Base-by-base conservation (phyloP, 2,888 invertebrate species). In the Atrina japonica region DNA sequence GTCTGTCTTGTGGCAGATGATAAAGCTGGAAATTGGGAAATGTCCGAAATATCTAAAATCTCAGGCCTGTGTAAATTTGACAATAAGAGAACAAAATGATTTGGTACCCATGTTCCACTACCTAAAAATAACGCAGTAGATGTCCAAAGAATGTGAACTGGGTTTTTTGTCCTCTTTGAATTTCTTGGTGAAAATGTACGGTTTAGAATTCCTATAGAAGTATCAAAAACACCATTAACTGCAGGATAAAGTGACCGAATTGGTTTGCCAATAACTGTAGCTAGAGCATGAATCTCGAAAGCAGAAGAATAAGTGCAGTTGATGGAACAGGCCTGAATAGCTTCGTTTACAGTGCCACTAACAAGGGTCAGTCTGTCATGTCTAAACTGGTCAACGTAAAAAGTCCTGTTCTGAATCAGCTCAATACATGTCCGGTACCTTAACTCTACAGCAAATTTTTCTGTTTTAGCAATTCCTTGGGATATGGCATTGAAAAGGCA, bases 31-130 rank as follows among this genome's bases (percentile, higher is more conserved):
- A 63, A 63, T 35, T 63, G 35, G 21, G 50, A 6, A 5, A n/a
- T 25, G 29, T 63, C 50, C n/a, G 49, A 49, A 47, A 61, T 61
- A 21, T 61, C 45, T 9, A 59, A 25, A 45, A 59, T 29, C 9
- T 21, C n/a, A 3, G 14, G 2, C n/a, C 25, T 27, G 23, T 3
- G 14, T 14, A 45, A 21, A 14, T 59, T 18, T 63, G 49, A 21
- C 1, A 63, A n/a, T 21, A 63, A 18, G 9, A 63, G 23, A 18
- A 63, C 61, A 23, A 63, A 64, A 53, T 64, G 53, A 43, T 64
- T 52, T 49, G 53, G 56, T 7, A 40, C 35, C 56, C 56, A 56
- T 21, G 23, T 56, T 11, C 56, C 41, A n/a, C 16, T 56, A 25
- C 64, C 64, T 30, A 27, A 35, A 27, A 53, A 53, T 1, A 18